Base-by-base conservation (phyloP, 2,113 vertebrate genomes). In the Acrocephalus arundinaceus region DNA sequence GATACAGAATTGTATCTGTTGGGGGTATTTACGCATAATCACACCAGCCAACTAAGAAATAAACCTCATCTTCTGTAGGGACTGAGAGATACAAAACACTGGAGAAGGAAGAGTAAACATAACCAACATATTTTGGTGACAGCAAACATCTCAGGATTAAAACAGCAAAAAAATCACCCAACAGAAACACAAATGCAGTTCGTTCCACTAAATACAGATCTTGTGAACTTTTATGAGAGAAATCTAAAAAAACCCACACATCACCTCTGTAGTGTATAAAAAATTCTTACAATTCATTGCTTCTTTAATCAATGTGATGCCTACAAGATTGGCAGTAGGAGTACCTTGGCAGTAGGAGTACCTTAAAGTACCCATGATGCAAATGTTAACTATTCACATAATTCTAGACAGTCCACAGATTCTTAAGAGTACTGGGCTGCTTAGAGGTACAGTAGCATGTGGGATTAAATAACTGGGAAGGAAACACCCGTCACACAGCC, bases 201-300 rank as follows among this genome's bases (percentile, higher is more conserved):
- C 37, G 35, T 87, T 61, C 33, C 22, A 62, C 4, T 30, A 48
- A 78, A 82, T 16, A 5, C n/a, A 67, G 5, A 5, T 54, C 33
- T 58, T 37, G 6, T 28, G 31, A 86, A 35, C 27, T 63, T 25
- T 13, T 11, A 24, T 9, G 11, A 54, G 7, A 81, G 52, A 84
- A 76, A 73, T 24, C 6, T 30, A 87, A 28, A 15, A 73, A 72
- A 74, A 51, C 18, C 1, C 2, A 15, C 13, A 35, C 4, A 55
- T 0, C 0, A 7, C 1, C 15, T 81, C 48, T 49, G 13, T 6
- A 51, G 18, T 31, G 7, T 22, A 58, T 62, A 19, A 74, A 78
- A 86, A 85, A 48, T 48, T 21, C 28, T 19, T 30, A 8, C 28
- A 31, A 54, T 22, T 57, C 6, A 54, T 21, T 79, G 5, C 13